A percentile compares a stretch with the other conserved stretches of the same genome.
phyloP scores from a whole-genome alignment of 1,140 invertebrate genomes.

The Panagrolaimus sp. region DNA sequence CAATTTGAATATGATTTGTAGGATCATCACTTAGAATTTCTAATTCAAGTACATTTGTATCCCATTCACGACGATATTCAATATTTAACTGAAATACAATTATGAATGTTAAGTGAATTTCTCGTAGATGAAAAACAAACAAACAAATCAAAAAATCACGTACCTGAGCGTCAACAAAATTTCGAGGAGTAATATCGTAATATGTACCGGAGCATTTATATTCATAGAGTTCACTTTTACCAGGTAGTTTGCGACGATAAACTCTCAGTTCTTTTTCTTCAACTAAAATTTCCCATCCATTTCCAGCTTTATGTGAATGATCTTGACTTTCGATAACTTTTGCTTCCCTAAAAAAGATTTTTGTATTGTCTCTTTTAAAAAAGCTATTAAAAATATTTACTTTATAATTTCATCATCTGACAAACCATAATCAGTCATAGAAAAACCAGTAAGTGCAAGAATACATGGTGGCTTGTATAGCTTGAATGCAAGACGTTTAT shows the following conservation, averaged over 20 bases:
- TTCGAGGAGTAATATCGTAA: slow-evolving; percentile 30
- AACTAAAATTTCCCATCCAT: slow-evolving; percentile 32
- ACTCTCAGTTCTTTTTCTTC: slow-evolving; percentile 31
- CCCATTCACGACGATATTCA: slow-evolving; percentile 37
- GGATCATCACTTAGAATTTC: slow-evolving; percentile 30
- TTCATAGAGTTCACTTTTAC: slow-evolving; percentile 28
- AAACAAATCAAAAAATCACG: background rate
- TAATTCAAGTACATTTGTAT: slow-evolving; percentile 34
- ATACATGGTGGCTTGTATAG: slow-evolving; percentile 1
- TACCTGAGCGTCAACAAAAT: slow-evolving; percentile 25
- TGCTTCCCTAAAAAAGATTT: background rate
- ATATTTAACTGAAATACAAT: slow-evolving; percentile 29
- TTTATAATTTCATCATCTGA: slow-evolving; percentile 3
- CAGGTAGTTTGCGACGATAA: slow-evolving; percentile 24
- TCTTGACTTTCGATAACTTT: slow-evolving; percentile 3
- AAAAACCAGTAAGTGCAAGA: slow-evolving; percentile 8
- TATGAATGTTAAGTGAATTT: background rate
- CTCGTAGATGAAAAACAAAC: background rate
- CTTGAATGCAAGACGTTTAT: background rate
- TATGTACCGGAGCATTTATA: slow-evolving; percentile 34
- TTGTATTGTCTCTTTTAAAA: background rate
- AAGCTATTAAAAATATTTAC: background rate
- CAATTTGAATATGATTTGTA: slow-evolving; percentile 25
- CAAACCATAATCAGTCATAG: slow-evolving; percentile 8
- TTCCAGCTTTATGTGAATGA: background rate